phyloP scores from a whole-genome alignment of 2,797 vertebrate species.

The Clamator glandarius region DNA sequence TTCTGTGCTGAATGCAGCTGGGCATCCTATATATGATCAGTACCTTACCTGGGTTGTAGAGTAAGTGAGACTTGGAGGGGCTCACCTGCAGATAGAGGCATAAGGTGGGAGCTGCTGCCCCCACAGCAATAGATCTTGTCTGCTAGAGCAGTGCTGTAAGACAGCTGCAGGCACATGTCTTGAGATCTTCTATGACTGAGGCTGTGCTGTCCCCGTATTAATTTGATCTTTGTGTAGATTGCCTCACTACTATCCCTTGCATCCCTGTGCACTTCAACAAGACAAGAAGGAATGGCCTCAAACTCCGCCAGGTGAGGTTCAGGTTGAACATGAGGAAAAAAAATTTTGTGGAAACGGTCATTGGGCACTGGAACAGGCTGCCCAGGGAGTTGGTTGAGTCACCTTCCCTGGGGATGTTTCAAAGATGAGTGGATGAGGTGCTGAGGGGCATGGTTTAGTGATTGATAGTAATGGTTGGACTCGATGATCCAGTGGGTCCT shows the following conservation, averaged over 20 bases:
- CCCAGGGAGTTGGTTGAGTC: too few relatives aligned
- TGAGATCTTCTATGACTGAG: fast-evolving
- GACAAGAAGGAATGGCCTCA: too few relatives aligned
- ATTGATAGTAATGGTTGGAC: too few relatives aligned
- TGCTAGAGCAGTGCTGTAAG: background rate
- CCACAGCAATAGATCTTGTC: background rate
- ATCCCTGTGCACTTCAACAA: background rate
- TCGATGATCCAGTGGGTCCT: too few relatives aligned
- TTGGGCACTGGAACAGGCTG: too few relatives aligned
- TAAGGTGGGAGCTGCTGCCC: background rate
- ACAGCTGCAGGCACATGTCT: background rate
- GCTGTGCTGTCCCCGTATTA: background rate
- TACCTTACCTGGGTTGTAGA: background rate
- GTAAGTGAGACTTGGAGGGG: background rate
- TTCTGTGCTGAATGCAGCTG: background rate
- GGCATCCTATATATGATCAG: fast-evolving
- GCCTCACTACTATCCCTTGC: background rate
- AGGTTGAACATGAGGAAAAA: too few relatives aligned
- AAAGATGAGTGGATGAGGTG: too few relatives aligned
- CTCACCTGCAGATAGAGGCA: background rate
- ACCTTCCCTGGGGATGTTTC: too few relatives aligned
- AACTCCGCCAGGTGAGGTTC: too few relatives aligned
- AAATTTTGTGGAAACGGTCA: too few relatives aligned
- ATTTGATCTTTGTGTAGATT: background rate
- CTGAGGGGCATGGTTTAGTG: too few relatives aligned